Evolutionary conservation across 2,888 invertebrate species (phyloP), one percentile per base, ranked within the genome.

Genomic region (Megastigmus dorsalis): DNA sequence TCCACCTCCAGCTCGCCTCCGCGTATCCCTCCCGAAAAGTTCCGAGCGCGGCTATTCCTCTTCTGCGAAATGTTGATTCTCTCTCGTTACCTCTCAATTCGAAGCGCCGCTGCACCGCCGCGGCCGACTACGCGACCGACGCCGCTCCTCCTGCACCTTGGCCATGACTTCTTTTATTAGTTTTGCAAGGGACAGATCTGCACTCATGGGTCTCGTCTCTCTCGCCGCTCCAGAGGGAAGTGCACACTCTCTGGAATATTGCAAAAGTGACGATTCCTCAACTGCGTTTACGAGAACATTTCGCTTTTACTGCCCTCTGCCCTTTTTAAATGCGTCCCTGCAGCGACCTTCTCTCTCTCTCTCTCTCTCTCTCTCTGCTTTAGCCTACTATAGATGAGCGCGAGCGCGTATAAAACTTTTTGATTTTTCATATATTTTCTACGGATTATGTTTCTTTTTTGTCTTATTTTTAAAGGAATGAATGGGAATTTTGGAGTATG

Each of bases 121-220:
- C 3, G 3, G 7, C 50, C n/a, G 23, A 57, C 18, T 57, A 54
- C 33, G 54, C 60, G 43, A 13, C 38, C n/a, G n/a, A n/a, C n/a
- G n/a, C n/a, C n/a, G n/a, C n/a, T n/a, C n/a, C 20, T 33, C 36
- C 3, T 65, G 38, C 63, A 65, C 50, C 63, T 50, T 63, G 36
- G 38, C 63, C 63, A 45, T 52, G 50, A 28, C 38, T 65, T 13
- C 10, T 23, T 57, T 57, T 23, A 54, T 54, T 54, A 54, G 54
- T 30, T 54, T 33, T n/a, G n/a, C 54, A 18, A 54, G 30, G 54
- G 18, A 18, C 54, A 54, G 18, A 7, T 54, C 15, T 4, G 30
- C n/a, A 30, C 41, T 30, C 2, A 0, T 7, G 26, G 41, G 38
- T 59, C 57, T 38, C 41, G 33, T 33, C n/a, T n/a, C n/a, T n/a